Base-by-base conservation (phyloP, 2,113 vertebrate genomes). In the Hylia prasina region DNA sequence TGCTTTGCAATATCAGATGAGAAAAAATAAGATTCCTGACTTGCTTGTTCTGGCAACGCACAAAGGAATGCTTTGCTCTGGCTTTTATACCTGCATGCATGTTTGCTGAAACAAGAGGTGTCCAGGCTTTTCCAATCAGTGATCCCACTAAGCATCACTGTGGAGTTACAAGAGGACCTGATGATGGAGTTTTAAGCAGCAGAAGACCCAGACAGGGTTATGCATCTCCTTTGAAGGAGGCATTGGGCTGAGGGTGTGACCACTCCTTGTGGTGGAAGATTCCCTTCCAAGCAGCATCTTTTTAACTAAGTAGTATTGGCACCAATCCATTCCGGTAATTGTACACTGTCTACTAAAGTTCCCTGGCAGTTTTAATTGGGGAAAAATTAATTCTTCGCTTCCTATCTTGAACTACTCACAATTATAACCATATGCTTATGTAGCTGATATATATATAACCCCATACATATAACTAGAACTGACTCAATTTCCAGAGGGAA, bases 351-450 rank as follows among this genome's bases (percentile, higher is more conserved):
- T 75, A 21, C 76, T 93, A 48, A 71, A 81, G 60, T 73, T 70
- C 44, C 20, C 48, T 65, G 37, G 17, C 79, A 83, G 47, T 77
- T 95, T 95, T 94, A 94, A 91, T 78, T 86, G 71, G 60, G 82
- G 76, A 90, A 82, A 94, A 91, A 93, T 61, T 61, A 94, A 93
- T 93, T 91, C 40, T 91, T 96, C 1, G 0, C 75, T 96, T 95
- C 75, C 91, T 68, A 61, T 91, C 63, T 69, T 93, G 73, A 96
- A 80, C 68, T 58, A 54, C 17, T 50, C 64, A 80, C 82, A 91
- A 73, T 86, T 91, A 82, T 30, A 94, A 87, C 75, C 85, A 90
- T 92, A 94, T 93, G 91, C 60, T 88, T 85, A 68, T 48, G 57
- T 25, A 82, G 87, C 45, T 64, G 33, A 85, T 11, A 51, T 13